Evolutionary conservation across 2,113 vertebrate species (phyloP).

Genomic region (Indicator indicator): DNA sequence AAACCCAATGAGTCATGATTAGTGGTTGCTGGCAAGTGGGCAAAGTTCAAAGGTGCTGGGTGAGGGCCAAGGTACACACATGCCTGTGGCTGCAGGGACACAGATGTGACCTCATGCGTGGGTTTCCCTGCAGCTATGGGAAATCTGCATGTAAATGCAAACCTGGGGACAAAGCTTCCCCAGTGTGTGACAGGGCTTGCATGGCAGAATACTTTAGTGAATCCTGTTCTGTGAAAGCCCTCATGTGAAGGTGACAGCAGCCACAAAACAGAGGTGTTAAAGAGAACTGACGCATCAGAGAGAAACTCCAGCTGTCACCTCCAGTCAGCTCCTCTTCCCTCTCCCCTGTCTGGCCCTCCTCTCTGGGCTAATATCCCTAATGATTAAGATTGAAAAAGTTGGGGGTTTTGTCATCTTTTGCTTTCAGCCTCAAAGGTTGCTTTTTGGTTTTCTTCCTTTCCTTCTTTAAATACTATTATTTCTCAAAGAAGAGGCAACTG

Average conservation of each 20-base stretch:
- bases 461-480: not conserved
- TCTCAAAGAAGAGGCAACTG: not conserved
- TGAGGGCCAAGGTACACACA: not conserved
- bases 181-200: not conserved
- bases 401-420: not conserved
- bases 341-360: not conserved
- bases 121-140: fast-evolving
- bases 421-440: not conserved
- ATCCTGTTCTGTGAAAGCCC: not conserved
- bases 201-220: not conserved
- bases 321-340: conserved; percentile 4
- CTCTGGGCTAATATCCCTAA: conserved; percentile 34
- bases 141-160: not conserved
- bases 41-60: not conserved
- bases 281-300: conserved; percentile 45
- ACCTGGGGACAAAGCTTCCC: not conserved
- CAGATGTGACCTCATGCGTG: fast-evolving
- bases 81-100: not conserved
- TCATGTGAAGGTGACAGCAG: conserved; percentile 62
- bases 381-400: not conserved
- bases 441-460: not conserved
- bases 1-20: not conserved
- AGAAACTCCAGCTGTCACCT: conserved; percentile 67
- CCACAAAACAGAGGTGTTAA: conserved; percentile 56
- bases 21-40: not conserved